Base-by-base conservation (phyloP, 2,888 invertebrate species). In the Dryobota labecula region DNA sequence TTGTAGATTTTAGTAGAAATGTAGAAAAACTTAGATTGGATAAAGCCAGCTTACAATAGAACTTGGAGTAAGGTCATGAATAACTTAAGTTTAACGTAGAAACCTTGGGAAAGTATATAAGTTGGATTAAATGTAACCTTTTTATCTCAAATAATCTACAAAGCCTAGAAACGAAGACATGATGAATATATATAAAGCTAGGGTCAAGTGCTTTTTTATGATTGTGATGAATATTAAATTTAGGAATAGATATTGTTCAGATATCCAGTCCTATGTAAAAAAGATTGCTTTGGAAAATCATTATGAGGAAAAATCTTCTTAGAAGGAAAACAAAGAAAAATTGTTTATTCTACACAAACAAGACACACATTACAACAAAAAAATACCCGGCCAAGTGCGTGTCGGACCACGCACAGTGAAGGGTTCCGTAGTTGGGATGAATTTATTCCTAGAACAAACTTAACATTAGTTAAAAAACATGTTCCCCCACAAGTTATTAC, bases 11-110 rank as follows among this genome's bases (percentile, higher is more conserved):
- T 64, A 33, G 57, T 61, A 33, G 33, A 51, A 82, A 69, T 63
- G 68, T 64, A 64, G 66, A 62, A 76, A 74, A 83, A 83, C 69
- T 83, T 83, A 83, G 73, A 85, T 83, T 85, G 76, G 70, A 68
- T 71, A 69, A 64, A 57, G 61, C n/a, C 54, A 38, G 53, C 65
- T 53, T 64, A 76, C 76, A 84, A 84, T 79, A 80, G 47, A 84
- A 76, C 64, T 76, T 73, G 67, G 61, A 83, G 83, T 71, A 65
- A 49, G 69, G 53, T 65, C 76, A 71, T 73, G 85, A 83, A 80
- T 83, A 83, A 85, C 60, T 82, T 79, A 82, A 53, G 68, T 61
- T 64, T 47, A 27, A 62, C 38, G 45, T 45, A 51, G 62, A 67
- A 81, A 53, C 47, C 61, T 81, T 57, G 43, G 49, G 24, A 20